Percentiles rank a stretch among this genome's conserved stretches.
These are phyloP conservation scores for Leptinotarsa texana DNA, from an alignment of 1,140 invertebrate species.

Conservation along the genomic window DNA sequence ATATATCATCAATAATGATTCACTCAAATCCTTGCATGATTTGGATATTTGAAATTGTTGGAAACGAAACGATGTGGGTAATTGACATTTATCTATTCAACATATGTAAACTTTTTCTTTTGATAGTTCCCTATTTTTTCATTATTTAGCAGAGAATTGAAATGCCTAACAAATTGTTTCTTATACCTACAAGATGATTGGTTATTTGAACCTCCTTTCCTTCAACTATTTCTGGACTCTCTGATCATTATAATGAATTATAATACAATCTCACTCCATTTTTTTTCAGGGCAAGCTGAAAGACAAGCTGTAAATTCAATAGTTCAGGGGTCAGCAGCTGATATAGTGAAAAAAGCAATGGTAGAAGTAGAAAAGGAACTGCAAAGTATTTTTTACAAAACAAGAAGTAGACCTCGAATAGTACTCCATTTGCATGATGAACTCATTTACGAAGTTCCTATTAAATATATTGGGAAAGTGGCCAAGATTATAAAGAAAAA, in stretches of 20 bases:
- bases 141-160: too few relatives aligned
- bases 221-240: neutral
- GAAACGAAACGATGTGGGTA: too few relatives aligned
- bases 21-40: too few relatives aligned
- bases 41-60: too few relatives aligned
- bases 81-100: too few relatives aligned
- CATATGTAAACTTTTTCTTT: too few relatives aligned
- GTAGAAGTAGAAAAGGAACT: conserved; percentile 71
- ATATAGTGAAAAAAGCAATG: conserved; percentile 92
- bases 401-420: conserved; percentile 61
- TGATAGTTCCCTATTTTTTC: too few relatives aligned
- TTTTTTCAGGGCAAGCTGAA: conserved; percentile 77
- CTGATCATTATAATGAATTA: neutral
- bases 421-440: conserved; percentile 96
- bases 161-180: neutral
- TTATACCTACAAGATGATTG: neutral
- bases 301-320: conserved; percentile 93
- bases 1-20: too few relatives aligned
- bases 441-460: conserved; percentile 87
- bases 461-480: conserved; percentile 64
- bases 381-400: conserved; percentile 49
- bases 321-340: conserved; percentile 94
- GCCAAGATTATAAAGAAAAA: conserved; percentile 69
- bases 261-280: conserved; percentile 7
- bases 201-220: neutral